These are phyloP conservation scores for Bradysia coprophila DNA, from an alignment of 1,140 invertebrate species.

Conservation along the genomic window DNA sequence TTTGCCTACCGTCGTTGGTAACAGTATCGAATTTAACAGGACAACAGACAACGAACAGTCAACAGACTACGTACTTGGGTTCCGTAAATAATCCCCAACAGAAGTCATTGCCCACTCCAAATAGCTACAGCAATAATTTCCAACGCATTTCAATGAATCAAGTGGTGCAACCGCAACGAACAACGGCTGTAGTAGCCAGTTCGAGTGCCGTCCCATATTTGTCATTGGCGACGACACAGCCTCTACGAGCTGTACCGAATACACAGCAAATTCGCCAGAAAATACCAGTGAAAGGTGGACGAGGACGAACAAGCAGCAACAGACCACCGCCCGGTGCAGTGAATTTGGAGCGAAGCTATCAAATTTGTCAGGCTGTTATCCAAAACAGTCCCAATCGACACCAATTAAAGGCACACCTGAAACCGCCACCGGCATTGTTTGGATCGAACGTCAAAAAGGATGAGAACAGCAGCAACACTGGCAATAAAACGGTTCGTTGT, in stretches of 20 bases:
- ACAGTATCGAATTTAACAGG: constrained; percentile 3
- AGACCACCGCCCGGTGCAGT: constrained; percentile 72
- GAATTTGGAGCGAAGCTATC: constrained; percentile 83
- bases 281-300: constrained; percentile 7
- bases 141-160: not conserved
- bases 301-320: constrained; percentile 28
- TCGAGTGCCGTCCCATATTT: constrained; percentile 30
- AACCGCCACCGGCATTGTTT: constrained; percentile 60
- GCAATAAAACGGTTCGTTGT: constrained; percentile 2
- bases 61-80: not conserved
- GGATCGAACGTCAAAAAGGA: constrained; percentile 8
- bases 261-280: constrained; percentile 12
- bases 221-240: constrained; percentile 26
- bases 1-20: constrained; percentile 26
- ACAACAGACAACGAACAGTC: not conserved
- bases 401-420: constrained; percentile 66
- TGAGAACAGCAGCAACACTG: constrained; percentile 3
- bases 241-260: constrained; percentile 25
- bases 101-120: constrained; percentile 6
- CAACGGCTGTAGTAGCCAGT: constrained; percentile 20
- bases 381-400: constrained; percentile 80
- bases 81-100: constrained; percentile 9
- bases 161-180: not conserved
- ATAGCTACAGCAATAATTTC: constrained; percentile 4
- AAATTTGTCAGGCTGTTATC: constrained; percentile 90